These are phyloP conservation scores for Pelvicachromis taeniatus DNA, from an alignment of 2,113 vertebrate species.

Conservation along the genomic window DNA sequence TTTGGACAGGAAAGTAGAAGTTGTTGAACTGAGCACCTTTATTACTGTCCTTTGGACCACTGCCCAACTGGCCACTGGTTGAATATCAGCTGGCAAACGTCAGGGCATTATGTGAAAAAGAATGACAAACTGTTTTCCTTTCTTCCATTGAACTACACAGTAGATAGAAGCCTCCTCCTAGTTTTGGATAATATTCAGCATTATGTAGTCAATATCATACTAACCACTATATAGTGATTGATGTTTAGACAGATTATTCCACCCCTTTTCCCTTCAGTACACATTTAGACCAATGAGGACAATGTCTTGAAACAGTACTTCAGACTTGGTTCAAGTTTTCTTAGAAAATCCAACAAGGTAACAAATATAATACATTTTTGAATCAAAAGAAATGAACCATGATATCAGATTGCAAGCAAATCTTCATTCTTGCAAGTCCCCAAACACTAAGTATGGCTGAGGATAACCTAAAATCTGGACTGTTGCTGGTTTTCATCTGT, in stretches of 20 bases:
- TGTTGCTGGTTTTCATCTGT: not conserved
- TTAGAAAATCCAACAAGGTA: not conserved
- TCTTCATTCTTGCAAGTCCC: not conserved
- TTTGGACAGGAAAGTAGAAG: not conserved
- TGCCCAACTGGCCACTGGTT: slow-evolving; percentile 4
- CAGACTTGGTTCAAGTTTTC: not conserved
- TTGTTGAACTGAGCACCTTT: slow-evolving; percentile 13
- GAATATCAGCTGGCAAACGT: slow-evolving; percentile 8
- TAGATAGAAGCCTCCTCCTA: not conserved
- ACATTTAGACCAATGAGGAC: not conserved
- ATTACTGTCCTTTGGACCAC: slow-evolving; percentile 8
- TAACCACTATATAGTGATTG: not conserved
- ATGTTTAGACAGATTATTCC: not conserved
- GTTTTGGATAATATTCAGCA: not conserved
- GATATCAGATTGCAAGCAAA: not conserved
- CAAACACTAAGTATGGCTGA: not conserved
- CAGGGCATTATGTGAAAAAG: not conserved
- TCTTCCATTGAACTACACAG: not conserved
- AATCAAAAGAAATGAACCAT: not conserved
- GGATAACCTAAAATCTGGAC: not conserved
- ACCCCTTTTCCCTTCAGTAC: not conserved
- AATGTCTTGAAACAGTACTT: not conserved
- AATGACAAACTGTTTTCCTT: not conserved
- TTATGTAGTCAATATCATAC: not conserved
- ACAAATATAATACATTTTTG: not conserved